Percentiles rank a stretch among this genome's conserved stretches.
These are phyloP conservation scores for Peromyscus eremicus DNA, from an alignment of 2,797 vertebrate species.

Conservation along the genomic window DNA sequence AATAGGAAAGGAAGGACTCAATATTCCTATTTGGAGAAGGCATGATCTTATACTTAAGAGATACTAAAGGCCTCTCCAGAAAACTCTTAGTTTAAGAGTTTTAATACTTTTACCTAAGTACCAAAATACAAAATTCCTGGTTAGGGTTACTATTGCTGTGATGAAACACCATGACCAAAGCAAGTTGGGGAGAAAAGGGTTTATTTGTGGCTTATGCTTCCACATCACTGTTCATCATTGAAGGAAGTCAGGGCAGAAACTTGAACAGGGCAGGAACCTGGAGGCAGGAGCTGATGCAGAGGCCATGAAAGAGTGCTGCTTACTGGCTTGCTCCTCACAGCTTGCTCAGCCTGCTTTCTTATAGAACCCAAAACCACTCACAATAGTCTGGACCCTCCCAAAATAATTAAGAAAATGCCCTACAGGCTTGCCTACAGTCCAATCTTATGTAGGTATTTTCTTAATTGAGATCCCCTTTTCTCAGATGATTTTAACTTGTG, in stretches of 20 bases:
- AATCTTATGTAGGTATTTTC: not conserved
- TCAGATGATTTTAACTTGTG: not conserved
- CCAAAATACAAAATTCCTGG: not conserved
- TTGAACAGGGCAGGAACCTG: not conserved
- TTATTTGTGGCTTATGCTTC: not conserved
- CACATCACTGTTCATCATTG: not conserved
- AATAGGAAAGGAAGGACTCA: not conserved
- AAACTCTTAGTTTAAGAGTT: not conserved
- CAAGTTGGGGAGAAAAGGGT: not conserved
- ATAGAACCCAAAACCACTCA: not conserved
- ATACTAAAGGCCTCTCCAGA: not conserved
- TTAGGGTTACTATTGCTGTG: not conserved
- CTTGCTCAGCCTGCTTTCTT: not conserved
- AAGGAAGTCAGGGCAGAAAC: not conserved
- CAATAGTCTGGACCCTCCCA: too few species aligned
- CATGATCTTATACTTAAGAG: not conserved
- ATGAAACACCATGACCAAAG: not conserved
- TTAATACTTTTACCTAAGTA: not conserved
- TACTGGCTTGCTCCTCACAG: not conserved
- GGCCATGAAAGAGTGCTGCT: not conserved
- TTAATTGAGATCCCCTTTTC: not conserved
- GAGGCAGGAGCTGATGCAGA: not conserved
- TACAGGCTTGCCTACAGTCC: not conserved
- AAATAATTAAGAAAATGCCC: not conserved
- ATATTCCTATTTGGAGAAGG: not conserved